Evolutionary conservation across 2,888 invertebrate genomes (phyloP), one percentile per base, ranked within the genome.

Genomic region (Pollenia amentaria): DNA sequence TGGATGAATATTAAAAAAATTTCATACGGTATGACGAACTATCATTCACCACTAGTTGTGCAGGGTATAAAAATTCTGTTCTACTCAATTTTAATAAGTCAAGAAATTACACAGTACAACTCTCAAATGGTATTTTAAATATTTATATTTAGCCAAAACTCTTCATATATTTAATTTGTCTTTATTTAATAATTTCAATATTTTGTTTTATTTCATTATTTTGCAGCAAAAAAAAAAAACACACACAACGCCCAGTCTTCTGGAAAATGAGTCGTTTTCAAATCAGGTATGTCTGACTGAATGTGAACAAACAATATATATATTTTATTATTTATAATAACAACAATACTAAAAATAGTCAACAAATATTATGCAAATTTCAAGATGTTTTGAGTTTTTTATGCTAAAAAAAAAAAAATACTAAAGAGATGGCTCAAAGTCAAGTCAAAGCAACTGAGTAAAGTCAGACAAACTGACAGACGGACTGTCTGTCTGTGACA

Each of bases 341-440:
- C 3, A 21, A 18, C 18, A 55, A 46, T 29, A 51, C 18, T 51
- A 40, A 57, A 65, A 62, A 65, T 62, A 70, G 64, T 83, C 72
- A 76, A 77, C 65, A 72, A 72, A 78, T 73, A 67, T 78, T 78
- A 78, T 84, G 73, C 78, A 83, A 77, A 77, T 83, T 80, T 18
- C 4, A 9, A 46, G 12, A 55, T 16, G 9, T 38, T 48, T 46
- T 75, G 9, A 38, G 18, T 72, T 48, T 38, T 44, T 46, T 10
- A n/a, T 42, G 48, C 38, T 55, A 60, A 46, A 29, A 29, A 29
- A 29, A 29, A 29, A 29, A 29, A 3, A 29, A 29, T 0, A 29
- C 29, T 29, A 29, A 29, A 6, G 29, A 29, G 29, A 73, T 62
- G 48, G n/a, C 38, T 57, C 29, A n/a, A 73, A 60, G 46, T 60